These are phyloP conservation scores for Chelmon rostratus DNA, from an alignment of 2,797 vertebrate species.

Conservation along the genomic window DNA sequence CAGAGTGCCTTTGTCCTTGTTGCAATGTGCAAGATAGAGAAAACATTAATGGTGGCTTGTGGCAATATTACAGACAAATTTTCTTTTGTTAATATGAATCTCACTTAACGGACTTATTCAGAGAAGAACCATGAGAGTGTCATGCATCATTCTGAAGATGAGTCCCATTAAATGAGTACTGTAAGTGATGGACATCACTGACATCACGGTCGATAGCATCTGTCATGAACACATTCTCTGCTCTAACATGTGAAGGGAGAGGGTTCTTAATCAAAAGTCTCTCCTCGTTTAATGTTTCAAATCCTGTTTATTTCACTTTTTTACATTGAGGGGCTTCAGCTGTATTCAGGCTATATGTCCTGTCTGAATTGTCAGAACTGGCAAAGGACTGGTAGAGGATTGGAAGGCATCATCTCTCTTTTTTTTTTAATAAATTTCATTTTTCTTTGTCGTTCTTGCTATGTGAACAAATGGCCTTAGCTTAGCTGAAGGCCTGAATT, in stretches of 20 bases:
- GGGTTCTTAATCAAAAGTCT: slow-evolving; percentile 59
- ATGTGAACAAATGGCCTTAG: slow-evolving; percentile 76
- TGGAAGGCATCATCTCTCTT: slow-evolving; percentile 61
- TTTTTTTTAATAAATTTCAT: slow-evolving; percentile 64
- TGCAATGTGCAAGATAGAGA: slow-evolving; percentile 58
- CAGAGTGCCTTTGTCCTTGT: slow-evolving; percentile 58
- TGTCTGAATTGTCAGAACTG: slow-evolving; percentile 37
- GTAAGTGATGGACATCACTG: slow-evolving; percentile 43
- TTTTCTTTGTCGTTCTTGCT: slow-evolving; percentile 62
- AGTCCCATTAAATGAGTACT: slow-evolving; percentile 49
- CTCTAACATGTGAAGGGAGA: slow-evolving; percentile 78
- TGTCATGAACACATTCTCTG: slow-evolving; percentile 49
- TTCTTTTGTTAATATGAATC: slow-evolving; percentile 60
- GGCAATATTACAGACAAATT: slow-evolving; percentile 73
- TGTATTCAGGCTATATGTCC: slow-evolving; percentile 49
- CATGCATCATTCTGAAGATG: slow-evolving; percentile 45
- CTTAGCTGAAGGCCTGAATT: slow-evolving; percentile 75
- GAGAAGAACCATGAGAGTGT: slow-evolving; percentile 43
- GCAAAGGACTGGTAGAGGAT: slow-evolving; percentile 48
- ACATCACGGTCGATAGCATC: slow-evolving; percentile 38
- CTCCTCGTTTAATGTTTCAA: slow-evolving; percentile 70
- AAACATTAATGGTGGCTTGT: slow-evolving; percentile 76
- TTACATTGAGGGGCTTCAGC: slow-evolving; percentile 48
- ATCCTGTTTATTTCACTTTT: slow-evolving; percentile 61
- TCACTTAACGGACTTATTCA: slow-evolving; percentile 55